These are phyloP conservation scores for Beris chalybata DNA, from an alignment of 2,888 invertebrate species.

Conservation along the genomic window DNA sequence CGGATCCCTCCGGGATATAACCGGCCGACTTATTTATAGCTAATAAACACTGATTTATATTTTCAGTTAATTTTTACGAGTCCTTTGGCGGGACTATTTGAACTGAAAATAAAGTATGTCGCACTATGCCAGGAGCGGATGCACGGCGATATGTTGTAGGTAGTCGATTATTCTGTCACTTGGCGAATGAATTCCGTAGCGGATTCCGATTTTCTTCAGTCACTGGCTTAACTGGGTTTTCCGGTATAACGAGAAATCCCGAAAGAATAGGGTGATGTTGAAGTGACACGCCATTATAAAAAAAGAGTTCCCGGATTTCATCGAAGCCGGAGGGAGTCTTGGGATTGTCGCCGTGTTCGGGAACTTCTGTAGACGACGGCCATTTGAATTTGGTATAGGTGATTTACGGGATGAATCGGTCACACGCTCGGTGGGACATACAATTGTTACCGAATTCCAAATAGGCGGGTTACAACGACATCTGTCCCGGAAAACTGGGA, in stretches of 20 bases:
- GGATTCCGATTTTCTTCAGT: constrained; percentile 18
- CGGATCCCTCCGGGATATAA: constrained; percentile 4
- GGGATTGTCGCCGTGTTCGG: too few species aligned
- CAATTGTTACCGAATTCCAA: constrained; percentile 14
- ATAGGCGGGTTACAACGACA: constrained; percentile 5
- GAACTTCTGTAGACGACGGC: too few species aligned
- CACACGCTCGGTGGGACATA: neutral
- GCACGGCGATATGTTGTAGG: constrained; percentile 29
- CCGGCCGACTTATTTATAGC: constrained; percentile 35
- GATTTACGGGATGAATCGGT: too few species aligned
- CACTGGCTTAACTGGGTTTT: neutral
- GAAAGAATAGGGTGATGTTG: too few species aligned
- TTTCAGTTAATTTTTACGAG: constrained; percentile 33
- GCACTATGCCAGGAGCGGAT: constrained; percentile 18
- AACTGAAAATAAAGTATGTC: constrained; percentile 17
- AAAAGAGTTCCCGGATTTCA: too few species aligned
- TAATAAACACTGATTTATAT: constrained; percentile 36
- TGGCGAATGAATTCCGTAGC: constrained; percentile 7
- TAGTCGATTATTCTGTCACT: constrained; percentile 29
- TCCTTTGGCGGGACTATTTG: constrained; percentile 13
- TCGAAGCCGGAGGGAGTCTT: too few species aligned
- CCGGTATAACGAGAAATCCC: neutral
- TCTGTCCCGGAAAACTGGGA: constrained; percentile 20
- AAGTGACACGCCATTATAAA: too few species aligned
- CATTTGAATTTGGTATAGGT: too few species aligned